Base-by-base conservation (phyloP, 2,888 invertebrate species). In the Thereva unica region DNA sequence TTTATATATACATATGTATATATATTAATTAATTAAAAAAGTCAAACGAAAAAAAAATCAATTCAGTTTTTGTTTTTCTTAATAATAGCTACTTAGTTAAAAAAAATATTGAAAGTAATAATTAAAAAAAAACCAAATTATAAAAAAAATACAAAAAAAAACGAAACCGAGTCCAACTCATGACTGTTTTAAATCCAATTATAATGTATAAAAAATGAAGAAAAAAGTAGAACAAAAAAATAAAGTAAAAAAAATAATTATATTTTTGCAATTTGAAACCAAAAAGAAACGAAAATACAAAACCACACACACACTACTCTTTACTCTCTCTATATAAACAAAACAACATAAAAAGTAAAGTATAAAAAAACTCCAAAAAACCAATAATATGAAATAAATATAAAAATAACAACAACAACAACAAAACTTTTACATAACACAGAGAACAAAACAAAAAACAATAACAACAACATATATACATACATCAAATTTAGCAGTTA, bases 261-360 rank as follows among this genome's bases (percentile, higher is more conserved):
- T 59, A 59, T 59, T 59, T 59, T 59, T 59, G 59, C 59, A 59
- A 59, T 59, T 59, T 47, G 49, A 59, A 59, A 45, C n/a, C 9
- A 59, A 41, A 47, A 59, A 56, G 4, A 23, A 54, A 54, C 37
- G n/a, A 52, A 37, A 54, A 54, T 37, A 53, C 35, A 37, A 54
- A 54, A 54, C 4, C 1, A 35, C 34, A 44, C 4, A n/a, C 9
- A 49, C 38, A 45, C 59, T 59, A 59, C 47, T 59, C 59, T 55
- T 41, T 56, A 56, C 44, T 47, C 59, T 47, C 35, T 47, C 35
- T 35, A 40, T 41, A 10, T 59, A 35, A n/a, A 54, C n/a, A 35
- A 47, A 10, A 59, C 35, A 35, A n/a, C 8, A 52, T 2, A 9
- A 52, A 52, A 9, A 52, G 35, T 38, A 10, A 45, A 59, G 55